Evolutionary conservation across 1,140 invertebrate genomes (phyloP).

Genomic region (Pseudachorutes palmiensis): DNA sequence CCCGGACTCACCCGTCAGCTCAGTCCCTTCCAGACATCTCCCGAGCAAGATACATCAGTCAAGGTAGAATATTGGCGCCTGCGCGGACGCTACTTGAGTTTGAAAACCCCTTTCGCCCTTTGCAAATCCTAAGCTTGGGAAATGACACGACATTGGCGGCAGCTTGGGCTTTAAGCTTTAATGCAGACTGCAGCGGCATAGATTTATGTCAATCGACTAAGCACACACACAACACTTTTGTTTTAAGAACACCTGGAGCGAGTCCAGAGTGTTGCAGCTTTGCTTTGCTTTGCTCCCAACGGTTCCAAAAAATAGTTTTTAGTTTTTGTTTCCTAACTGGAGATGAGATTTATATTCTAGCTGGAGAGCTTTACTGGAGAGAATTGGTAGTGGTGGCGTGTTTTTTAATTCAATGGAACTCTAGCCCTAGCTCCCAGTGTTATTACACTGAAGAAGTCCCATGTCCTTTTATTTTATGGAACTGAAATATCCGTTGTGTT

Average conservation of each 20-base stretch:
- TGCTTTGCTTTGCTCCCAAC: no score
- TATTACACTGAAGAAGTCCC: background rate
- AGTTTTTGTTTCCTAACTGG: no score
- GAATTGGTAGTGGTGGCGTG: background rate
- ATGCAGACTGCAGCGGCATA: no score
- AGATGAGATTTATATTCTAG: background rate
- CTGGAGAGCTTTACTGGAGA: background rate
- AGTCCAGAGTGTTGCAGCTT: no score
- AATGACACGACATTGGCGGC: no score
- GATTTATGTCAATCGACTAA: no score
- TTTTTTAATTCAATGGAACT: background rate
- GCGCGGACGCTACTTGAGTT: background rate
- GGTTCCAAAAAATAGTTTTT: slow-evolving; percentile 3
- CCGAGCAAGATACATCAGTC: slow-evolving; percentile 36
- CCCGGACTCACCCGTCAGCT: slow-evolving; percentile 35
- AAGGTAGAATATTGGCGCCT: slow-evolving; percentile 24
- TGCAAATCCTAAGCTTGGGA: no score
- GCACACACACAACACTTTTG: no score
- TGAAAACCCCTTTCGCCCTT: no score
- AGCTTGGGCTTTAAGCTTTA: no score
- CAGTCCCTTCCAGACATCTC: slow-evolving; percentile 35
- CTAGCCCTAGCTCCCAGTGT: background rate
- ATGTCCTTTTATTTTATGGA: background rate
- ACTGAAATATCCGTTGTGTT: background rate
- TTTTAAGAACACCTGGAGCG: no score